A percentile compares a stretch with the other conserved stretches of the same genome.
Evolutionary conservation across 2,888 invertebrate species (phyloP).

Genomic region (Andrena bucephala): DNA sequence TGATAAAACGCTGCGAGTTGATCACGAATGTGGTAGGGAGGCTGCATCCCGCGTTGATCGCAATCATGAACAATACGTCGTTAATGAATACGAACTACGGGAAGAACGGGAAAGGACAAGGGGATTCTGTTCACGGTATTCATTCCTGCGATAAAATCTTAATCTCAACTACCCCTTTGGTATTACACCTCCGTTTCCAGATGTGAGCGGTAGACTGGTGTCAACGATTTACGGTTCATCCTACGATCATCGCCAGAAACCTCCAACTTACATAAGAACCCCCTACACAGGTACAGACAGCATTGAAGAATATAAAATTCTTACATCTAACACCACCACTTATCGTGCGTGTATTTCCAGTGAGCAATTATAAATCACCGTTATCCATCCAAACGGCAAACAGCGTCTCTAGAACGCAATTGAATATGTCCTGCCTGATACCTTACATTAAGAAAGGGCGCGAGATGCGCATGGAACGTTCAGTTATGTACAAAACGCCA

Average conservation of each 20-base stretch:
- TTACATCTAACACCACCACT: not conserved
- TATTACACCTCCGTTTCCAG: slow-evolving; percentile 58
- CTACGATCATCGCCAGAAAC: slow-evolving; percentile 68
- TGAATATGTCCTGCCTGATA: slow-evolving; percentile 79
- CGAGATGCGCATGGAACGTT: slow-evolving; percentile 80
- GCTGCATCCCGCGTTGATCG: slow-evolving; percentile 78
- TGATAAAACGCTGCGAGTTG: slow-evolving; percentile 83
- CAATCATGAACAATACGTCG: slow-evolving; percentile 78
- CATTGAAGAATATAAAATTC: not conserved
- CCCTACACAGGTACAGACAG: slow-evolving; percentile 80
- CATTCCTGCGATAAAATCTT: not conserved
- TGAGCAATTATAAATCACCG: slow-evolving; percentile 80
- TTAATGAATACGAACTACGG: slow-evolving; percentile 70
- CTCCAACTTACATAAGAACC: slow-evolving; percentile 79
- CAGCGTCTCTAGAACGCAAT: slow-evolving; percentile 73
- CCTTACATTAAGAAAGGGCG: slow-evolving; percentile 82
- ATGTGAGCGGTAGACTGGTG: slow-evolving; percentile 68
- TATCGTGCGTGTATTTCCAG: slow-evolving; percentile 58
- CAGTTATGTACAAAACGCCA: slow-evolving; percentile 83
- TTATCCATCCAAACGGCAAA: slow-evolving; percentile 82
- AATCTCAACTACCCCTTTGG: not conserved
- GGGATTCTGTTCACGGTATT: slow-evolving; percentile 74
- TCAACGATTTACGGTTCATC: slow-evolving; percentile 71
- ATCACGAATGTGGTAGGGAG: slow-evolving; percentile 81
- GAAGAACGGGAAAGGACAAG: slow-evolving; percentile 73